These are phyloP conservation scores for Emmelina monodactyla DNA, from an alignment of 2,888 invertebrate genomes.

Conservation along the genomic window DNA sequence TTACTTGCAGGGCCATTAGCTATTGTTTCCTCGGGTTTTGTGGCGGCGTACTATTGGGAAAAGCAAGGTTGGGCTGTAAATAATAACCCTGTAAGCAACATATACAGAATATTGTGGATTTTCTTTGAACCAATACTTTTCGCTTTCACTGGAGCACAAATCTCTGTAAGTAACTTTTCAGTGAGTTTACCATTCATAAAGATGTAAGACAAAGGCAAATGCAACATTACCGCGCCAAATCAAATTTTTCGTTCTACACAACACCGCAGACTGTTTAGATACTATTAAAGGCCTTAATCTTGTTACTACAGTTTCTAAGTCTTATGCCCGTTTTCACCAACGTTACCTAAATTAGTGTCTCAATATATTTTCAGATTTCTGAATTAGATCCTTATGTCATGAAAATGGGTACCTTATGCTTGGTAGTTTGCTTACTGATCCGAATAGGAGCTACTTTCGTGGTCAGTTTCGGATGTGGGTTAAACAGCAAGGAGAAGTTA, in stretches of 20 bases:
- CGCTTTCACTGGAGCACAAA: constrained; percentile 86
- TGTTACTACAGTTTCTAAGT: too few relatives aligned
- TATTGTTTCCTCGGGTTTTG: constrained; percentile 76
- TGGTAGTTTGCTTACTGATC: constrained; percentile 67
- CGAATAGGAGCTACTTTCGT: constrained; percentile 69
- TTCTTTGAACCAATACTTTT: constrained; percentile 89
- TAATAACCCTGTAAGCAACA: constrained; percentile 76
- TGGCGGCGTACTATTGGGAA: constrained; percentile 75
- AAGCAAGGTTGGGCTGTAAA: constrained; percentile 78
- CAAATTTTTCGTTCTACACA: too few relatives aligned
- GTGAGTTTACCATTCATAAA: too few relatives aligned
- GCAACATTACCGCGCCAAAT: too few relatives aligned
- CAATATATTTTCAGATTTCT: constrained; percentile 37
- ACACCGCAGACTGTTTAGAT: too few relatives aligned
- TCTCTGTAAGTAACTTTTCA: constrained; percentile 70
- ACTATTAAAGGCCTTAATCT: too few relatives aligned
- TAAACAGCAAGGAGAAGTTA: constrained; percentile 81
- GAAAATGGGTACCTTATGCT: constrained; percentile 69
- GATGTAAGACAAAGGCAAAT: too few relatives aligned
- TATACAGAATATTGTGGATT: constrained; percentile 85
- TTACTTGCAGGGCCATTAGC: constrained; percentile 69
- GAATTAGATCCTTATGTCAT: constrained; percentile 70
- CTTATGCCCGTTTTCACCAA: too few relatives aligned
- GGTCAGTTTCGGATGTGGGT: constrained; percentile 72
- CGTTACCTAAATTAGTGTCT: too few relatives aligned